Conservation (phyloP, 1,140 invertebrate species). For the Hylyphantes graminicola region DNA sequence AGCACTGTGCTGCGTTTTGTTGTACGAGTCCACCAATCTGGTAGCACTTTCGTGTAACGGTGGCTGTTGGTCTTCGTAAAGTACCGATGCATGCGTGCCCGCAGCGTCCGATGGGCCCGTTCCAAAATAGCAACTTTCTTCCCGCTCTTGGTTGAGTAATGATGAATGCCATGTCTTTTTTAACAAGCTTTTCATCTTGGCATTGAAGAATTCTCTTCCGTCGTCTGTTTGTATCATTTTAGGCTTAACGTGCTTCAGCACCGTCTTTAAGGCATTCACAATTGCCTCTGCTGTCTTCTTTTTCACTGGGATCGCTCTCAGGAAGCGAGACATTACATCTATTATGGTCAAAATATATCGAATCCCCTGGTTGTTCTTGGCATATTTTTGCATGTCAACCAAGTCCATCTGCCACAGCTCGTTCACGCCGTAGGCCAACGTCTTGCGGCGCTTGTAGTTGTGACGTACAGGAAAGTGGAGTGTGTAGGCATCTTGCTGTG, state of each 20-base stretch:
- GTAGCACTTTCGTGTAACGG: neutral
- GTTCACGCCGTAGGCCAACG: neutral
- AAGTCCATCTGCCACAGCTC: neutral
- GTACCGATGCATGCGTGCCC: neutral
- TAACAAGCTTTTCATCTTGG: neutral
- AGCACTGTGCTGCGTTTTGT: neutral
- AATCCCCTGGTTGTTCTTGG: neutral
- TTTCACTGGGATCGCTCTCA: neutral
- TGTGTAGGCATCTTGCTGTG: neutral
- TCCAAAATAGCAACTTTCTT: neutral
- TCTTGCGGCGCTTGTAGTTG: neutral
- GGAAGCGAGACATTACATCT: neutral
- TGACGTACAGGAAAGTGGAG: neutral
- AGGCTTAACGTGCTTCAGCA: neutral
- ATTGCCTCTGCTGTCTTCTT: neutral
- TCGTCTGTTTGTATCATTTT: neutral
- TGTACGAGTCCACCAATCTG: neutral
- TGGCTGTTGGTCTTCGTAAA: neutral
- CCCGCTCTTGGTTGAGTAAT: neutral
- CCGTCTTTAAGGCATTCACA: neutral
- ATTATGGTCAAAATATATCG: neutral
- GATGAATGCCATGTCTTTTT: neutral
- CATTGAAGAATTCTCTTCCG: neutral
- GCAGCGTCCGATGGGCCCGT: neutral
- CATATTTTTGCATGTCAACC: neutral